Evolutionary conservation across 2,797 vertebrate species (phyloP).

Genomic region (Alcedo quadribrachys): DNA sequence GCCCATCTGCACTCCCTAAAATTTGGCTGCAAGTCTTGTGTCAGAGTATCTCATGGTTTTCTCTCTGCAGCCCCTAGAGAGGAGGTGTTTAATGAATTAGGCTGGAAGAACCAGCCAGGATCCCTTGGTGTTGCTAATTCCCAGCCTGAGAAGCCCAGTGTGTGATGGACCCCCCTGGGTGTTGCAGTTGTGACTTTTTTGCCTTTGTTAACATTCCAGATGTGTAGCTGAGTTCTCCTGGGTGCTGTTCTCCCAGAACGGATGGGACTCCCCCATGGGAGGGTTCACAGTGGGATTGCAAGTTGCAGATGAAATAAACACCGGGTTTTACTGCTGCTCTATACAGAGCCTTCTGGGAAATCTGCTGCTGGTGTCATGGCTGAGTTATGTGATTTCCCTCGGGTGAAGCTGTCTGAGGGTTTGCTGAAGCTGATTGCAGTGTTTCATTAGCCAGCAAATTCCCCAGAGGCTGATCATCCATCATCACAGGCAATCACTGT

Average conservation of each 20-base stretch:
- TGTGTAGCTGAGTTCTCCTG: fast-evolving
- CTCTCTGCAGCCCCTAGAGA: background rate
- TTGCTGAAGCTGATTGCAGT: background rate
- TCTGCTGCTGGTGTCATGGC: background rate
- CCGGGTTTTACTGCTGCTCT: background rate
- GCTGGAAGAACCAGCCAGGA: background rate
- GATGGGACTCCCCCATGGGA: fast-evolving
- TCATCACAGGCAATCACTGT: background rate
- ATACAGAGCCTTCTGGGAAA: background rate
- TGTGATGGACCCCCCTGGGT: background rate
- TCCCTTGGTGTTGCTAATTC: background rate
- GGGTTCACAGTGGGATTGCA: background rate
- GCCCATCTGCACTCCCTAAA: background rate
- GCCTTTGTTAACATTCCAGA: background rate
- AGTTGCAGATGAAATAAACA: background rate
- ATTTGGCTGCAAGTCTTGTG: background rate
- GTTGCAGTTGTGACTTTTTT: background rate
- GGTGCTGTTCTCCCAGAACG: background rate
- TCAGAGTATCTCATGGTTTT: background rate
- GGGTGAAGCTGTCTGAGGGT: background rate
- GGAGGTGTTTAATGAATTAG: background rate
- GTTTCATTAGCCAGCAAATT: background rate
- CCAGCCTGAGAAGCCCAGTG: background rate
- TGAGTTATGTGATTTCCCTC: background rate
- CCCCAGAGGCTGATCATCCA: background rate